Base-by-base conservation (phyloP, 2,888 invertebrate species). In the Amphimallon solstitiale region DNA sequence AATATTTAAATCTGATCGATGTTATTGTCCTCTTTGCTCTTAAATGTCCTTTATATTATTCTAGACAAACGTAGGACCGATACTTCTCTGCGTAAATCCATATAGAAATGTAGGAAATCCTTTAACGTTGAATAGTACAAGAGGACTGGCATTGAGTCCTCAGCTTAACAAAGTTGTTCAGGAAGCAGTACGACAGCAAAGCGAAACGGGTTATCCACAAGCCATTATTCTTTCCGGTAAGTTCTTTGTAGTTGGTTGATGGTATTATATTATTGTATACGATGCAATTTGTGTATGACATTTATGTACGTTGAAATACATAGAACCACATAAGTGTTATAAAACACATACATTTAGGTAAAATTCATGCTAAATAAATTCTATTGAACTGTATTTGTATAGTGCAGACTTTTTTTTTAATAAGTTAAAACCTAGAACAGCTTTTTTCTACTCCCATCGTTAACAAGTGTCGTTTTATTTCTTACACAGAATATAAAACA, bases 121-220 rank as follows among this genome's bases (percentile, higher is more conserved):
- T 66, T 85, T 95, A 77, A 95, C 95, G 70, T 86, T 95, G 80
- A 90, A 91, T 77, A 83, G 82, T 73, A 91, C 93, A 76, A 85
- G 93, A 80, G 85, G 88, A 45, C 85, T 93, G 78, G 86, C 90
- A 14, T 82, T 91, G 73, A 89, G 92, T 73, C 88, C 91, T n/a
- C 94, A 95, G 82, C 86, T 97, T 72, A 90, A 92, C 81, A 90
- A 91, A 80, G 92, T 96, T 63, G 95, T 96, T 63, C 92, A 92
- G 83, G 95, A 95, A 85, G 95, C 95, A 51, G 94, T 96, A 73
- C 87, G 95, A 70, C 95, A 95, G 84, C 95, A 96, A 84, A 92
- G 93, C 64, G 97, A 97, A 86, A 94, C 95, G 71, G 96, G 96
- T 74, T 96, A 95, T 84, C 96, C 96, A 65, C 97, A 97, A 84